These are phyloP conservation scores for Leptosomus discolor DNA, from an alignment of 2,113 vertebrate genomes.

Conservation along the genomic window DNA sequence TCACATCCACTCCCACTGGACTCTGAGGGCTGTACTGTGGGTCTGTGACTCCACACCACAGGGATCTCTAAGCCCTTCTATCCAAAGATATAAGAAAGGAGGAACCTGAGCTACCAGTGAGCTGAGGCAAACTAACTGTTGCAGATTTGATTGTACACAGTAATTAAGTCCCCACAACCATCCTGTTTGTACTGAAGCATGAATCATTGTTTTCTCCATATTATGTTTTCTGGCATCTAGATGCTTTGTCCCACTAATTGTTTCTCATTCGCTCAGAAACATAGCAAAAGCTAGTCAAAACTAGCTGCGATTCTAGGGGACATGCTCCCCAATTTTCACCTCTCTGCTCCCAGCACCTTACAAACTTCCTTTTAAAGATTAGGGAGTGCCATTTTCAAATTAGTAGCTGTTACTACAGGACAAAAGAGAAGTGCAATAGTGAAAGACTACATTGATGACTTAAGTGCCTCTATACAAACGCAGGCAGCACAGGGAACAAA, in stretches of 20 bases:
- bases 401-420: neutral
- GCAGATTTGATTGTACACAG: neutral
- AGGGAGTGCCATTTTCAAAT: neutral
- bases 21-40: neutral
- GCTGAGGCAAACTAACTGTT: neutral
- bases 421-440: neutral
- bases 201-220: neutral
- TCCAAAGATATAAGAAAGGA: neutral
- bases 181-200: neutral
- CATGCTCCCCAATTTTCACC: neutral
- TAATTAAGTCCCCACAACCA: neutral
- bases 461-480: too few species aligned
- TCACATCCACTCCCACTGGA: neutral
- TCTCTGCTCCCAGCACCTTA: neutral
- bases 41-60: neutral
- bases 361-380: neutral
- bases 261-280: neutral
- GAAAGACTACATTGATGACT: neutral
- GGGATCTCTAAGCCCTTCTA: neutral
- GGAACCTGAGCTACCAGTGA: neutral
- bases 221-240: rapidly evolving
- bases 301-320: neutral
- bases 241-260: neutral
- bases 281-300: neutral
- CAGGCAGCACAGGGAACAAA: too few species aligned